Evolutionary conservation across 2,113 vertebrate genomes (phyloP).

Genomic region (Callospermophilus lateralis): DNA sequence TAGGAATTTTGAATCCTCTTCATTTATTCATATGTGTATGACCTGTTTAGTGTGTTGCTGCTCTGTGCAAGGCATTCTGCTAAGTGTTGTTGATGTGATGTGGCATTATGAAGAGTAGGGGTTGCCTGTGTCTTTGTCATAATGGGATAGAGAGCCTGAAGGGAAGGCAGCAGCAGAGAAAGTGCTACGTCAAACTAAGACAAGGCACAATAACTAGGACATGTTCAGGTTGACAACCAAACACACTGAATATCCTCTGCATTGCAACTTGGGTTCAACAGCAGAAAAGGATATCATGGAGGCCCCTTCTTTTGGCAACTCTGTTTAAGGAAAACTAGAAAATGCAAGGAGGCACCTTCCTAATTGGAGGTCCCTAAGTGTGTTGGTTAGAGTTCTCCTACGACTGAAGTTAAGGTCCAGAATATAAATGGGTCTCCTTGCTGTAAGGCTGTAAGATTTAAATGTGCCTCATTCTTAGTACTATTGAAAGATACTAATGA

Average conservation of each 20-base stretch:
- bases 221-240: background rate
- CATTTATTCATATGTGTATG: background rate
- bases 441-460: constrained; percentile 31
- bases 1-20: background rate
- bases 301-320: background rate
- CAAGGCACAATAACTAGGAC: background rate
- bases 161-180: background rate
- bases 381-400: background rate
- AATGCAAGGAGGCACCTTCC: background rate
- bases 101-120: background rate
- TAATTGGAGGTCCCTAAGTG: background rate
- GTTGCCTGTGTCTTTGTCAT: background rate
- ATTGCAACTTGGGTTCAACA: background rate
- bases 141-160: background rate
- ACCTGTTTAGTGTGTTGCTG: background rate
- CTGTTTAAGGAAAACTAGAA: constrained; percentile 15
- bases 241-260: too few relatives aligned
- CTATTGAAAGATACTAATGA: constrained; percentile 55
- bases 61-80: background rate
- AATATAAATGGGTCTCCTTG: constrained; percentile 53
- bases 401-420: background rate
- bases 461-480: constrained; percentile 53
- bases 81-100: background rate
- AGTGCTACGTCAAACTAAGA: background rate
- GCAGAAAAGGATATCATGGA: background rate